Conservation (phyloP, 2,797 vertebrate species). For the Eurystomus glaucurus region DNA sequence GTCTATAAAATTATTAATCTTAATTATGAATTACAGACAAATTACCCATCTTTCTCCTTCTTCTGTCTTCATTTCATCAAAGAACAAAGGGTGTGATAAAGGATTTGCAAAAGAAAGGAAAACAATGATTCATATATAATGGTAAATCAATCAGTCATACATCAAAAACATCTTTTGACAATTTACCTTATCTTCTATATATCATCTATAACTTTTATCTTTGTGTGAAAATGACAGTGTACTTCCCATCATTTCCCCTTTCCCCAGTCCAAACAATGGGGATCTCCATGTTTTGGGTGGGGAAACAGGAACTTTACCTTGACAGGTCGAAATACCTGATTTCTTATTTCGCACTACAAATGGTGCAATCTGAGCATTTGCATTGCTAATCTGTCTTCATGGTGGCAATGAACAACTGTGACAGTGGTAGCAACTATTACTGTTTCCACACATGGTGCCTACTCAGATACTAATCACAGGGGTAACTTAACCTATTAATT, state of each 20-base stretch:
- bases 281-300: background rate
- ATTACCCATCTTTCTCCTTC: conserved; percentile 90
- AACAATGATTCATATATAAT: background rate
- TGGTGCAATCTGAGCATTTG: background rate
- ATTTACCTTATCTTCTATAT: background rate
- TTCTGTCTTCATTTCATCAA: conserved; percentile 86
- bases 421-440: background rate
- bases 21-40: conserved; percentile 26
- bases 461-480: background rate
- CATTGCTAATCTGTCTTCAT: background rate
- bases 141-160: background rate
- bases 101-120: conserved; percentile 56
- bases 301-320: background rate
- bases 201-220: background rate
- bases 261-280: background rate
- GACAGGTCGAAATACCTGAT: background rate
- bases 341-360: background rate
- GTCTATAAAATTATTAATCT: background rate
- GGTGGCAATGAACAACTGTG: background rate
- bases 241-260: background rate
- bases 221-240: background rate
- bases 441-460: background rate
- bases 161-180: background rate
- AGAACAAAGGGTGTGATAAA: conserved; percentile 12
- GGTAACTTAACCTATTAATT: background rate